A percentile compares a stretch with the other conserved stretches of the same genome.
phyloP scores from a whole-genome alignment of 2,888 invertebrate species.

The Unio pictorum region DNA sequence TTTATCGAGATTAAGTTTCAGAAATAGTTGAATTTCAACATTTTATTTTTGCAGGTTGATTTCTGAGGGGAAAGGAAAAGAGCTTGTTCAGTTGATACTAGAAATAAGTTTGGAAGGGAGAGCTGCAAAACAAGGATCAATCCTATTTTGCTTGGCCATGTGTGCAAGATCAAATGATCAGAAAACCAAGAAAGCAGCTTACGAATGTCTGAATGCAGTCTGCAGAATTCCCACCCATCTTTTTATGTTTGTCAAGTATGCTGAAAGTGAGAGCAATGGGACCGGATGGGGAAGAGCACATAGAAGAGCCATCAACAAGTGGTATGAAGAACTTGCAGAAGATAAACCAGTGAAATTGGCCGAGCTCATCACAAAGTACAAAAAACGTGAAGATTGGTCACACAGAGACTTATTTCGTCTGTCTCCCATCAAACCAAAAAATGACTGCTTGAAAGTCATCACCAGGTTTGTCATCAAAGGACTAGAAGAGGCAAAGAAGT shows the following conservation, averaged over 20 bases:
- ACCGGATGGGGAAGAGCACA: conserved; percentile 79
- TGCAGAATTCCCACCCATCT: conserved; percentile 79
- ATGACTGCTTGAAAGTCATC: conserved; percentile 37
- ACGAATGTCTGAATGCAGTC: conserved; percentile 75
- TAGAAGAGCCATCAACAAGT: conserved; percentile 77
- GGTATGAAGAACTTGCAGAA: conserved; percentile 74
- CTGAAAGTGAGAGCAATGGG: conserved; percentile 73
- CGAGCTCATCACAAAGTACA: conserved; percentile 78
- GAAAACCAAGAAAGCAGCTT: conserved; percentile 75
- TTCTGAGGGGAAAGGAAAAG: conserved; percentile 56
- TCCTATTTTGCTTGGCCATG: conserved; percentile 79
- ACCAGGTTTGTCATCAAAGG: conserved; percentile 51
- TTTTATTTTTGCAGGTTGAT: conserved; percentile 49
- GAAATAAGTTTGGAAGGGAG: conserved; percentile 65
- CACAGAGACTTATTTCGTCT: conserved; percentile 80
- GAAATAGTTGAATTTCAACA: no score
- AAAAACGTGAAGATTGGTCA: conserved; percentile 79
- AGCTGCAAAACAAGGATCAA: conserved; percentile 70
- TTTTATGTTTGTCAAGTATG: conserved; percentile 78
- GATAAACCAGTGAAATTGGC: conserved; percentile 74
- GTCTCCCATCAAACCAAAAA: conserved; percentile 45
- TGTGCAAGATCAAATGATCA: conserved; percentile 74
- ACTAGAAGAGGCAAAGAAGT: conserved; percentile 44
- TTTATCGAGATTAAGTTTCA: no score
- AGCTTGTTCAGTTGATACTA: conserved; percentile 63